A percentile compares a stretch with the other conserved stretches of the same genome.
These are phyloP conservation scores for Odontamblyopus lacepedii DNA, from an alignment of 2,797 vertebrate species.

Conservation along the genomic window DNA sequence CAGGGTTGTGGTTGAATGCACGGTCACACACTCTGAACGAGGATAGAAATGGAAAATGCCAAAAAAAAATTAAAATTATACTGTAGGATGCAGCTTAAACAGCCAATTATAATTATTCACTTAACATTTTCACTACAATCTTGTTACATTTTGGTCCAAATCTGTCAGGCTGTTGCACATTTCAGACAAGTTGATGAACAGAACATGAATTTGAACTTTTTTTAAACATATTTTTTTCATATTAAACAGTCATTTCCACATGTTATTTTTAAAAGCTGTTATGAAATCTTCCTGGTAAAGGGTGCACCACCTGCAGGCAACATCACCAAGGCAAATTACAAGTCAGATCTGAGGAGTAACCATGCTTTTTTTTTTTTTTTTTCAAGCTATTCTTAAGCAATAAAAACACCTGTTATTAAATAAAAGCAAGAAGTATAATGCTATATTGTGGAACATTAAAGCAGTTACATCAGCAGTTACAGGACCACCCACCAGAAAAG, in stretches of 20 bases:
- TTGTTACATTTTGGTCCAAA: neutral
- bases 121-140: neutral
- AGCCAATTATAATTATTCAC: neutral
- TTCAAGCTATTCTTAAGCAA: too few relatives aligned
- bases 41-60: constrained; percentile 11
- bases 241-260: too few relatives aligned
- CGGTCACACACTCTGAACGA: neutral
- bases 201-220: too few relatives aligned
- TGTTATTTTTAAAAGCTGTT: too few relatives aligned
- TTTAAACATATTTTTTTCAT: too few relatives aligned
- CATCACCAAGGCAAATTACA: too few relatives aligned
- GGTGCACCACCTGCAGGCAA: neutral
- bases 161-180: neutral
- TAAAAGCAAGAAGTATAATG: too few relatives aligned
- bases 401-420: too few relatives aligned
- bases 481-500: neutral
- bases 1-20: constrained; percentile 18
- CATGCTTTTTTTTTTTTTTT: too few relatives aligned
- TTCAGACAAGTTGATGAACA: too few relatives aligned
- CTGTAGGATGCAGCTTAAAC: constrained; percentile 17
- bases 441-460: neutral
- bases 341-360: too few relatives aligned
- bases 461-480: neutral
- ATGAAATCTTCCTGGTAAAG: too few relatives aligned
- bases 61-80: constrained; percentile 30